Conservation (phyloP, 2,888 invertebrate species). For the Cheilosia variabilis region DNA sequence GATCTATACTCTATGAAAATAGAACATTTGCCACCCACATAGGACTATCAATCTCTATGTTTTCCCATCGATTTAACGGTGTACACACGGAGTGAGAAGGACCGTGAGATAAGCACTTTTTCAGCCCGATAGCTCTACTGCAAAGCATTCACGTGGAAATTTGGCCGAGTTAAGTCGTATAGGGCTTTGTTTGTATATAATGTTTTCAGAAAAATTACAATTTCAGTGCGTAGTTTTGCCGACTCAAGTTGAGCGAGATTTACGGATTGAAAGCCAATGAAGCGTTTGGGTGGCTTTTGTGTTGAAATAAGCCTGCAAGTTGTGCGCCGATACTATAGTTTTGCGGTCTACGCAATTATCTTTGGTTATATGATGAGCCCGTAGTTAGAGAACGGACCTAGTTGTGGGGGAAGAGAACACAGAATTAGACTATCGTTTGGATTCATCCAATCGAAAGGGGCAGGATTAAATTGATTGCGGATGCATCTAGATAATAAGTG, state of each 20-base stretch:
- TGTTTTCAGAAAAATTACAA: conserved; percentile 42
- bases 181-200: conserved; percentile 18
- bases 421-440: too few relatives aligned
- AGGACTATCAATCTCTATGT: conserved; percentile 58
- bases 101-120: background rate
- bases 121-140: conserved; percentile 44
- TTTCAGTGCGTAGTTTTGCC: conserved; percentile 16
- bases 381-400: background rate
- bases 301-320: conserved; percentile 9
- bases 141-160: conserved; percentile 64
- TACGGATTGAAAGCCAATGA: conserved; percentile 31
- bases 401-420: background rate
- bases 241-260: conserved; percentile 21
- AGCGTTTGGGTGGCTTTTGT: conserved; percentile 1
- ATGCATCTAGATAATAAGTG: too few relatives aligned
- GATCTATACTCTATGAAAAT: conserved; percentile 34
- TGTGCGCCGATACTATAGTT: background rate
- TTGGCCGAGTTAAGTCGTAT: conserved; percentile 27
- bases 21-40: conserved; percentile 50
- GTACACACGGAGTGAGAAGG: conserved; percentile 10
- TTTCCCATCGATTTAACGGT: conserved; percentile 65
- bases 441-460: background rate
- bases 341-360: conserved; percentile 6
- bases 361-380: background rate
- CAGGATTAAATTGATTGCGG: too few relatives aligned